Percentiles rank a stretch among this genome's conserved stretches.
These are phyloP conservation scores for Nannobrachium achirus DNA, from an alignment of 2,113 vertebrate genomes.

Conservation along the genomic window DNA sequence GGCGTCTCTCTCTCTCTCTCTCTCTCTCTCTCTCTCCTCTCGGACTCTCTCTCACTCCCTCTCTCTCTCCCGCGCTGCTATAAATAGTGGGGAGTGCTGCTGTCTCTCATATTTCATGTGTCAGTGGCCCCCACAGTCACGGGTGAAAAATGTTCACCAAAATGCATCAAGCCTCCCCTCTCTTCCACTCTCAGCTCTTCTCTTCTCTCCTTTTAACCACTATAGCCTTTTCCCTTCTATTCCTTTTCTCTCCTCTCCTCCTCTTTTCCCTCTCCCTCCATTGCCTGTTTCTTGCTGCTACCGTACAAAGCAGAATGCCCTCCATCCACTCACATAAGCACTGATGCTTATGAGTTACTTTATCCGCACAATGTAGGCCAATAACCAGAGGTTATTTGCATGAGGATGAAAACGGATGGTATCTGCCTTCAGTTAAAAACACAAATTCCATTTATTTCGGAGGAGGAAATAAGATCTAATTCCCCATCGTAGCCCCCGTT, in stretches of 20 bases:
- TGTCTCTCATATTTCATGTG: constrained; percentile 82
- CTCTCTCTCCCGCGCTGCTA: constrained; percentile 41
- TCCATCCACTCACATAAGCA: too few species aligned
- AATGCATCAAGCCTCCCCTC: constrained; percentile 51
- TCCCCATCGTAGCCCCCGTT: too few species aligned
- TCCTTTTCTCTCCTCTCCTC: constrained; percentile 7
- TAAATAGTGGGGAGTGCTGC: constrained; percentile 75
- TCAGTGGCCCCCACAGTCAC: constrained; percentile 71
- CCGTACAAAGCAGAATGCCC: too few species aligned
- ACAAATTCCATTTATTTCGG: background rate
- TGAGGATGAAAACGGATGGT: too few species aligned
- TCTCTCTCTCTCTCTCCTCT: background rate
- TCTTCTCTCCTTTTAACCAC: constrained; percentile 46
- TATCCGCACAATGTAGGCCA: too few species aligned
- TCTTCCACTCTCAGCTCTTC: constrained; percentile 40
- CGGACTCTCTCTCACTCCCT: background rate
- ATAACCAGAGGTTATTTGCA: too few species aligned
- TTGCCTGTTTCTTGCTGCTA: too few species aligned
- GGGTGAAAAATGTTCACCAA: constrained; percentile 63
- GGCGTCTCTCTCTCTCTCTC: constrained; percentile 13
- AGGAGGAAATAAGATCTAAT: background rate
- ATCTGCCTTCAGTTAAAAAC: background rate
- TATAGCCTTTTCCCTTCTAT: constrained; percentile 17
- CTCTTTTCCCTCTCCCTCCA: background rate
- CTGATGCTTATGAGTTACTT: too few species aligned